These are phyloP conservation scores for Platichthys stellatus DNA, from an alignment of 2,113 vertebrate genomes.

Conservation along the genomic window DNA sequence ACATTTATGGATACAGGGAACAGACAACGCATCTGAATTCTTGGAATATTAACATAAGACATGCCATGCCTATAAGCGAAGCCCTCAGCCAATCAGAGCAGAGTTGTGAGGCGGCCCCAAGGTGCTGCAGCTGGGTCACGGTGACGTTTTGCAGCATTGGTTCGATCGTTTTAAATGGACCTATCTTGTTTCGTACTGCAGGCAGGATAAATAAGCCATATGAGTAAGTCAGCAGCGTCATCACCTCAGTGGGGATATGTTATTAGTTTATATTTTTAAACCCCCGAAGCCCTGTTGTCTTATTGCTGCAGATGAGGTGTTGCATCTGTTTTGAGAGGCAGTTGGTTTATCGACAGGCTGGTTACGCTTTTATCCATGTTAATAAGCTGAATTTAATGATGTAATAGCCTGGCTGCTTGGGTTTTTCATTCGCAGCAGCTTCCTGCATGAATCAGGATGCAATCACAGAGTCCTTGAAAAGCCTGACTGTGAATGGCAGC, in stretches of 20 bases:
- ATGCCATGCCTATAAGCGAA: no score
- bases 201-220: no score
- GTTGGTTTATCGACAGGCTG: conserved; percentile 39
- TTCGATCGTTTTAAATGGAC: no score
- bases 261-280: conserved; percentile 3
- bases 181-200: no score
- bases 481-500: conserved; percentile 47
- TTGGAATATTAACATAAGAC: no score
- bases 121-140: no score
- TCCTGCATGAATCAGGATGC: conserved; percentile 62
- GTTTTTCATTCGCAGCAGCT: conserved; percentile 60
- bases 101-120: no score
- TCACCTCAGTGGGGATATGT: conserved; percentile 8
- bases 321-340: conserved; percentile 41
- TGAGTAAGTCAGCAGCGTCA: no score
- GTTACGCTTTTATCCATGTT: conserved; percentile 40
- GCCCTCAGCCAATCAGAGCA: no score
- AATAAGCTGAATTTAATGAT: conserved; percentile 53
- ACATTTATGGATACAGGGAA: no score
- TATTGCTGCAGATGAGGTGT: conserved; percentile 32
- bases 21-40: no score
- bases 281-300: conserved; percentile 1
- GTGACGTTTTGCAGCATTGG: no score
- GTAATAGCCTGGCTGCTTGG: conserved; percentile 51
- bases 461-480: conserved; percentile 63